Conservation (phyloP, 1,140 invertebrate species). For the Philaenus spumarius region DNA sequence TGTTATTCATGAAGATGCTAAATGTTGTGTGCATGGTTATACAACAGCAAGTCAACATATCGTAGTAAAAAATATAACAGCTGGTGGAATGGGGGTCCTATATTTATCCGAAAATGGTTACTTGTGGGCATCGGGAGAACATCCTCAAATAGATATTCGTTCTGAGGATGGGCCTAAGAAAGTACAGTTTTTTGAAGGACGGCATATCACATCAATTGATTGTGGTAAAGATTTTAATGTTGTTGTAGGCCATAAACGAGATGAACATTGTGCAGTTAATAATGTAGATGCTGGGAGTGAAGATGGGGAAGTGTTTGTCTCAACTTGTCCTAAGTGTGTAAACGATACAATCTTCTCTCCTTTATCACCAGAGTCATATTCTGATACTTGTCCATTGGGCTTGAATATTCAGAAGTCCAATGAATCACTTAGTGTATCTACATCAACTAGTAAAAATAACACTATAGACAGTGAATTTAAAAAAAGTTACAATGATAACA, state of each 20-base stretch:
- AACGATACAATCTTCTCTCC: conserved; percentile 42
- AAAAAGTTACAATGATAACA: conserved; percentile 25
- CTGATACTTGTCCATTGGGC: conserved; percentile 44
- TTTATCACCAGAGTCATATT: conserved; percentile 36
- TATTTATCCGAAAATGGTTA: conserved; percentile 61
- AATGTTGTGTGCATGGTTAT: conserved; percentile 55
- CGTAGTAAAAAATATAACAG: conserved; percentile 45
- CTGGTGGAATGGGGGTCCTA: conserved; percentile 42
- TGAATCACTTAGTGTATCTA: conserved; percentile 45
- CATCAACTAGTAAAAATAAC: conserved; percentile 41
- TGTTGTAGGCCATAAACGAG: conserved; percentile 53
- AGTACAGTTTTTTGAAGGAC: conserved; percentile 59
- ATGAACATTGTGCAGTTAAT: conserved; percentile 46
- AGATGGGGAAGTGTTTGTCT: conserved; percentile 50
- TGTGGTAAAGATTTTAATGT: conserved; percentile 59
- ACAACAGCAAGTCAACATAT: conserved; percentile 52
- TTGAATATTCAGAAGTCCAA: conserved; percentile 42
- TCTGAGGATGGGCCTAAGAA: conserved; percentile 47
- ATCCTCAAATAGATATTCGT: conserved; percentile 60
- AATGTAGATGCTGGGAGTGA: conserved; percentile 51
- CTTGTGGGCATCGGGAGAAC: conserved; percentile 64
- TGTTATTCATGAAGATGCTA: conserved; percentile 52
- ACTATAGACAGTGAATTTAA: conserved; percentile 30
- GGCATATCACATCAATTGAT: conserved; percentile 50
- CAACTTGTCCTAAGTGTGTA: conserved; percentile 50